Conservation (phyloP, 2,113 vertebrate species). For the Quiscalus mexicanus region DNA sequence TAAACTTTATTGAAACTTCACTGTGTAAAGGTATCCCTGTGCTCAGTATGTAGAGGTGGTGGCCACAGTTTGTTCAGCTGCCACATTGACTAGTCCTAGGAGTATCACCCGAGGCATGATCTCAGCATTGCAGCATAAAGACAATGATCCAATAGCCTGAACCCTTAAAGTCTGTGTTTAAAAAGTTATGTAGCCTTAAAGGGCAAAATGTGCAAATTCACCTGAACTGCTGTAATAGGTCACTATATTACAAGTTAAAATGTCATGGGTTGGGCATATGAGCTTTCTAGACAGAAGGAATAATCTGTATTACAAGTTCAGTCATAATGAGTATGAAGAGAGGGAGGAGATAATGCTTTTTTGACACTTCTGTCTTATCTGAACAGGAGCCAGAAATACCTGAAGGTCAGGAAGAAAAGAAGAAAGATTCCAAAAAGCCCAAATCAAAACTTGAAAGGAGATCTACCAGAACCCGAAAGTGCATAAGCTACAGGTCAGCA, state of each 20-base stretch:
- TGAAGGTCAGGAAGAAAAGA: constrained; percentile 84
- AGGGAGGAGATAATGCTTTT: neutral
- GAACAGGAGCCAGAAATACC: constrained; percentile 81
- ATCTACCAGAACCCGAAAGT: constrained; percentile 91
- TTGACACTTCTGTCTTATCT: neutral
- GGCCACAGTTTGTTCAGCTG: neutral
- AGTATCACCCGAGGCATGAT: neutral
- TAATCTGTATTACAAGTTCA: neutral
- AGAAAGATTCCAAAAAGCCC: constrained; percentile 90
- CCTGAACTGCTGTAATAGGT: neutral
- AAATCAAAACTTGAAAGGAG: constrained; percentile 91
- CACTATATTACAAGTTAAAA: neutral
- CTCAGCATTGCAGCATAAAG: neutral
- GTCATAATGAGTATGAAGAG: neutral
- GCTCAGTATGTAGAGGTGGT: neutral
- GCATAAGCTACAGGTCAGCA: constrained; percentile 95
- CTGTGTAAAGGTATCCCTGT: neutral
- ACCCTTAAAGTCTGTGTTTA: neutral
- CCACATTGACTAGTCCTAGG: neutral
- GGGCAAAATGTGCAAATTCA: neutral
- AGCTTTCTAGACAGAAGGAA: neutral
- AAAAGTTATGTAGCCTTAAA: neutral
- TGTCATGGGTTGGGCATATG: neutral
- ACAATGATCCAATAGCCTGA: neutral
- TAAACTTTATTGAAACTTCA: neutral